Conservation (phyloP, 1,140 invertebrate genomes). For the Linepithema humile region DNA sequence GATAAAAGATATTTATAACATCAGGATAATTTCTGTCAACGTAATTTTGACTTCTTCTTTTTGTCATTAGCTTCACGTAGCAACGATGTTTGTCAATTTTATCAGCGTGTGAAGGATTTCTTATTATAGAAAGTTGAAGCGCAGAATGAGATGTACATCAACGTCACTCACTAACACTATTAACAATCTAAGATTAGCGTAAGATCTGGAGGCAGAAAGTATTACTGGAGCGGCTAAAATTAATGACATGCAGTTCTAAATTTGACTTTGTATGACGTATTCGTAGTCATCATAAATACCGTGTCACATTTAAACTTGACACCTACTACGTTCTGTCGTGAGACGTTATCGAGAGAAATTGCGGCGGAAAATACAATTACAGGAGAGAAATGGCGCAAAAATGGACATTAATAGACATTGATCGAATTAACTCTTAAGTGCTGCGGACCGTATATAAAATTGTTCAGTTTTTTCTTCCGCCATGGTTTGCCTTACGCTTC, state of each 20-base stretch:
- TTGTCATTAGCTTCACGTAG: not conserved
- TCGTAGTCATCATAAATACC: not conserved
- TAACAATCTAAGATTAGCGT: conserved; percentile 35
- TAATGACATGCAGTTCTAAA: conserved; percentile 4
- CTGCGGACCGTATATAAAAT: too few species aligned
- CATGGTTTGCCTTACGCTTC: too few species aligned
- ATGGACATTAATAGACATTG: not conserved
- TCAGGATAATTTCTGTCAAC: too few species aligned
- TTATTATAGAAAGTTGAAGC: conserved; percentile 22
- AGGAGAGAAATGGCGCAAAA: not conserved
- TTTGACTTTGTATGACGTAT: conserved; percentile 2
- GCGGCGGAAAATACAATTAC: not conserved
- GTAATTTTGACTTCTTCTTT: not conserved
- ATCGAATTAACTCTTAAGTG: not conserved
- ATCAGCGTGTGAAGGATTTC: not conserved
- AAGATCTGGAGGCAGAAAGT: conserved; percentile 21
- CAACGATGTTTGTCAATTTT: not conserved
- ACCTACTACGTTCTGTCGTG: not conserved
- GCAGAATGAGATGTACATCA: not conserved
- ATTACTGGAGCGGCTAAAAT: conserved; percentile 44
- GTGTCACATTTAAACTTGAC: conserved; percentile 17
- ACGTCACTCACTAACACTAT: conserved; percentile 22
- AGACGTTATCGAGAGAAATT: not conserved
- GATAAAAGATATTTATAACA: not conserved
- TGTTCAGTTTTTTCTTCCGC: too few species aligned